Evolutionary conservation across 2,113 vertebrate species (phyloP).

Genomic region (Tragelaphus imberbis): DNA sequence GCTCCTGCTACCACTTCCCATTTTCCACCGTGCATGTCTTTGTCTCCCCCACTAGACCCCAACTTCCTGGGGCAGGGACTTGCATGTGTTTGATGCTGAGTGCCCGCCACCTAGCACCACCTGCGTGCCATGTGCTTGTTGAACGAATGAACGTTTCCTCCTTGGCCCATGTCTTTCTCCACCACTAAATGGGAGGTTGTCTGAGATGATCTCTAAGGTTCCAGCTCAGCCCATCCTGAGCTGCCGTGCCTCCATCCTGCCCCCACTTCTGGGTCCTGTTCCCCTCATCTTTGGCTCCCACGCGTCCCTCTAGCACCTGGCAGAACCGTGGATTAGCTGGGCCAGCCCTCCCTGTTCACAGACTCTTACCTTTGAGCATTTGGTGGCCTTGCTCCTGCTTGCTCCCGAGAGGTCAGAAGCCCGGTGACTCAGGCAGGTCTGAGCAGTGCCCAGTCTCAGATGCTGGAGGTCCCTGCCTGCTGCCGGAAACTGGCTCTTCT

Average conservation of each 20-base stretch:
- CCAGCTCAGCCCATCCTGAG: background rate
- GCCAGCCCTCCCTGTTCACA: background rate
- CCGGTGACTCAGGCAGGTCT: background rate
- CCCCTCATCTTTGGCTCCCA: background rate
- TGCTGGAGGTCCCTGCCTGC: background rate
- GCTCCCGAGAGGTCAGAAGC: background rate
- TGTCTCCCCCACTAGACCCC: background rate
- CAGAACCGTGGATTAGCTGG: background rate
- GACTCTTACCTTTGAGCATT: background rate
- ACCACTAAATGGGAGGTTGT: background rate
- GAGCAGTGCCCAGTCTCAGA: background rate
- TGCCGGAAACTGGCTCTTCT: background rate
- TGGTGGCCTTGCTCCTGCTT: background rate
- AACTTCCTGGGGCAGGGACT: background rate
- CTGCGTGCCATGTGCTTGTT: background rate
- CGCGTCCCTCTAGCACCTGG: accelerated
- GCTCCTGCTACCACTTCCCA: background rate
- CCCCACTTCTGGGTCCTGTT: background rate
- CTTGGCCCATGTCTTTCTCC: background rate
- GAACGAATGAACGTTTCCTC: background rate
- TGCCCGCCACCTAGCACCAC: background rate
- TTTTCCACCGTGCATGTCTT: background rate
- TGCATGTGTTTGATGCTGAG: background rate
- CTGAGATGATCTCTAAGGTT: background rate
- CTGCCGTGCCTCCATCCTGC: background rate